Base-by-base conservation (phyloP, 2,113 vertebrate species). In the Hippopotamus amphibius region DNA sequence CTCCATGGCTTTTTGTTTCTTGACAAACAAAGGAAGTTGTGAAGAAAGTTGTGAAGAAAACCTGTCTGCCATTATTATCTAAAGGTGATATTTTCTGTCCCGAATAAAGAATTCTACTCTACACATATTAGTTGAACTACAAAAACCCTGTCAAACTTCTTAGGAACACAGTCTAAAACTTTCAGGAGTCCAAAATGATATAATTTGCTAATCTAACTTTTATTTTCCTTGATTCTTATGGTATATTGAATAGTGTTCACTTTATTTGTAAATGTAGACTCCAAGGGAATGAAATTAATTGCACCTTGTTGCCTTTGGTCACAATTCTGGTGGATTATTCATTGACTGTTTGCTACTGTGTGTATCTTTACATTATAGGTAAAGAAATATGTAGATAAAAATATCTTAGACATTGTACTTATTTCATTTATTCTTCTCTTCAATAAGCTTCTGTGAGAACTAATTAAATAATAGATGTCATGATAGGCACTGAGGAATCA, bases 31-130 rank as follows among this genome's bases (percentile, higher is more conserved):
- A 37, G 37, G 37, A 37, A 33, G 46, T 91, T 96, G 37, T 3
- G 26, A 68, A 96, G 37, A 80, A 95, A 33, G 46, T 91, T 96
- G 37, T 3, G 26, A 68, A 96, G 37, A 80, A 95, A 72, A 87
- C 3, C 5, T 68, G 24, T 66, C 92, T 77, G n/a, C 16, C 15
- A 4, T 57, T 95, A 37, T 61, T 59, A 86, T 57, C 17, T 95
- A 48, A 59, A 95, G 46, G 4, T 79, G 41, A n/a, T 48, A 72
- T 37, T 55, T 4, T 46, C 66, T 4, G 50, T 50, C 6, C 11
- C 19, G 37, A 88, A 26, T 48, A 72, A 89, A 94, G 16, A 95
- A 59, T 90, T 94, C 30, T 74, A 88, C 43, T 57, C 46, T 76
- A 33, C 19, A 63, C 12, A 30, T n/a, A 89, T 69, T 91, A 86